Conservation (phyloP, 2,888 invertebrate species). For the Cheilosia vulpina region DNA sequence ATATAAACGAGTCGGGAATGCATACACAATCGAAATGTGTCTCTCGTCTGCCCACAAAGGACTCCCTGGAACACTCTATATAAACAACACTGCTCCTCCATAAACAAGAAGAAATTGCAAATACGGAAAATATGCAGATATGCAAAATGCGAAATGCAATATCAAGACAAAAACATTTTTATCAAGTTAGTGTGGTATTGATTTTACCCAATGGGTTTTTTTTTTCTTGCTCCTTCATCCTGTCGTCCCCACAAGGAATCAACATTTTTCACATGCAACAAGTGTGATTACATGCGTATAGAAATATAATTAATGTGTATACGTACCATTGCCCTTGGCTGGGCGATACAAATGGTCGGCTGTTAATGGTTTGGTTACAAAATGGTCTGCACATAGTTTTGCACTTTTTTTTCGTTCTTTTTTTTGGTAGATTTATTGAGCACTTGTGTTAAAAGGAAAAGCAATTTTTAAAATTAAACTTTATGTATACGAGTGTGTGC, state of each 20-base stretch:
- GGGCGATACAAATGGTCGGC: conserved; percentile 40
- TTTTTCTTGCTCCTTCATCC: conserved; percentile 17
- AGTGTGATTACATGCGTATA: conserved; percentile 56
- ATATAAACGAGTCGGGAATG: conserved; percentile 43
- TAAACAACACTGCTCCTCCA: neutral
- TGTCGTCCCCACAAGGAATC: conserved; percentile 3
- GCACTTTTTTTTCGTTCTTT: conserved; percentile 41
- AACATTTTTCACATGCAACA: conserved; percentile 64
- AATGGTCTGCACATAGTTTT: conserved; percentile 54
- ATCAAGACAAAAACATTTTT: conserved; percentile 40
- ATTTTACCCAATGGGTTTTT: conserved; percentile 64
- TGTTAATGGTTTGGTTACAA: conserved; percentile 35
- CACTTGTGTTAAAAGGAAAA: conserved; percentile 26
- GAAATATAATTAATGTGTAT: conserved; percentile 21
- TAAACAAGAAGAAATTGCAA: conserved; percentile 44
- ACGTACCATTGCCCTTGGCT: conserved; percentile 68
- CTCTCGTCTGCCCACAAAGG: conserved; percentile 29
- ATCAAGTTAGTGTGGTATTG: conserved; percentile 59
- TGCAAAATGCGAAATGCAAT: neutral
- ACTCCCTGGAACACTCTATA: conserved; percentile 14
- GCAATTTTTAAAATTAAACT: conserved; percentile 46
- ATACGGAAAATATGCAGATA: conserved; percentile 46
- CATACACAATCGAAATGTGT: conserved; percentile 24
- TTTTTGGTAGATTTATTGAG: conserved; percentile 9
- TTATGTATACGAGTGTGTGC: conserved; percentile 27